These are phyloP conservation scores for Xenentodon cancila DNA, from an alignment of 2,797 vertebrate genomes.

Conservation along the genomic window DNA sequence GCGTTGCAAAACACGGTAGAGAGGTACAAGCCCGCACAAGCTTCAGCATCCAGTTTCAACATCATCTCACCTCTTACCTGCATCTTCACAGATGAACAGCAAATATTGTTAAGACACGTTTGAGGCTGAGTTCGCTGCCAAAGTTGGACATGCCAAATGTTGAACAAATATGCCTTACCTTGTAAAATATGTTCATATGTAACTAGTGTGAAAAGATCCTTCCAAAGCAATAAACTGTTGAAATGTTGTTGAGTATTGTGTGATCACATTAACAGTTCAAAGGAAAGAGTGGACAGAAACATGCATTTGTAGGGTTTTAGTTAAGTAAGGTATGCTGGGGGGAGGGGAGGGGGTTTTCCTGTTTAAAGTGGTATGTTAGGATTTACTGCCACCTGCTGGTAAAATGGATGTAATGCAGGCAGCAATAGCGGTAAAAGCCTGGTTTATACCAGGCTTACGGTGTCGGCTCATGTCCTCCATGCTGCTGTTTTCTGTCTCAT, in stretches of 20 bases:
- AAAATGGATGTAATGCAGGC: background rate
- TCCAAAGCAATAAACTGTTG: conserved; percentile 74
- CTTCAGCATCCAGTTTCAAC: conserved; percentile 13
- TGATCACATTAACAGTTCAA: conserved; percentile 1
- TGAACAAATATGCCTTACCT: conserved; percentile 10
- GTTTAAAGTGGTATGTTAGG: background rate
- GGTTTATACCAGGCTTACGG: background rate
- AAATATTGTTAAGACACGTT: conserved; percentile 21
- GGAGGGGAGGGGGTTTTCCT: background rate
- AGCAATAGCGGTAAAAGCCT: conserved; percentile 9
- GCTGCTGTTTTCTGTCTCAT: conserved; percentile 20
- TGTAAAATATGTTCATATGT: conserved; percentile 72
- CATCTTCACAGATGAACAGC: conserved; percentile 14
- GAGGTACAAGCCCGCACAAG: conserved; percentile 20
- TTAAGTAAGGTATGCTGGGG: background rate
- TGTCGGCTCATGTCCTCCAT: background rate
- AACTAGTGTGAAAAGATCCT: conserved; percentile 56
- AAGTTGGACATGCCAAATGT: conserved; percentile 52
- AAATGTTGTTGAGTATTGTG: conserved; percentile 17
- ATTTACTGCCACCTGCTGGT: conserved; percentile 61
- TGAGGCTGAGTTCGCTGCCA: conserved; percentile 37
- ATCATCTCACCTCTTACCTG: conserved; percentile 2
- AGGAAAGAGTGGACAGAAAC: background rate
- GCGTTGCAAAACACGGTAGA: conserved; percentile 10
- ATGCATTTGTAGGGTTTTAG: background rate